These are phyloP conservation scores for Pollenia labialis DNA, from an alignment of 2,888 invertebrate species.

Conservation along the genomic window DNA sequence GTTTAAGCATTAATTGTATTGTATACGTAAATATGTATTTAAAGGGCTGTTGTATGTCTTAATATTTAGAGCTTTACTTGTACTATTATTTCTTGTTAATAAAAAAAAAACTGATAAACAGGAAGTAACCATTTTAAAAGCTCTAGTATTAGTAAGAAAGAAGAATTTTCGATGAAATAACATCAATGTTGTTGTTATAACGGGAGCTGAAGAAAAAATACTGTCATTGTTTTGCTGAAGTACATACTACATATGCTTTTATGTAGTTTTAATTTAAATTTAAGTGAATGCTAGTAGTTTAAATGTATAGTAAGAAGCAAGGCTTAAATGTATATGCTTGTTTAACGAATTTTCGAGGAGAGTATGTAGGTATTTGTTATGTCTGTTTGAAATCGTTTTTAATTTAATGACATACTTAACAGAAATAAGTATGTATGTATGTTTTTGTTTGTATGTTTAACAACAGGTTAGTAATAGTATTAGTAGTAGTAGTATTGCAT, in stretches of 20 bases:
- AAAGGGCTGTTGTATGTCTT: not conserved
- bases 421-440: conserved; percentile 69
- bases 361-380: conserved; percentile 57
- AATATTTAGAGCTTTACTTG: not conserved
- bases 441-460: conserved; percentile 57
- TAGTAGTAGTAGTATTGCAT: conserved; percentile 63
- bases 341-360: conserved; percentile 59
- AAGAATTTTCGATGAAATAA: conserved; percentile 8
- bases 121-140: conserved; percentile 14
- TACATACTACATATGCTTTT: conserved; percentile 4
- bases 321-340: conserved; percentile 59
- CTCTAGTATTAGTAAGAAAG: conserved; percentile 25
- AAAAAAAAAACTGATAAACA: conserved; percentile 21
- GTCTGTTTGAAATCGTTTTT: conserved; percentile 57
- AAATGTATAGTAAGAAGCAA: conserved; percentile 54
- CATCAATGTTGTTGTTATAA: not conserved
- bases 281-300: conserved; percentile 44
- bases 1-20: conserved; percentile 33
- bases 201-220: conserved; percentile 43
- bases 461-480: conserved; percentile 60
- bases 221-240: conserved; percentile 45
- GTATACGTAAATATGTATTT: conserved; percentile 41
- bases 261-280: conserved; percentile 30
- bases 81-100: conserved; percentile 11
- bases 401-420: conserved; percentile 71